Conservation (phyloP, 2,888 invertebrate genomes). For the Caenorhabditis sp. region DNA sequence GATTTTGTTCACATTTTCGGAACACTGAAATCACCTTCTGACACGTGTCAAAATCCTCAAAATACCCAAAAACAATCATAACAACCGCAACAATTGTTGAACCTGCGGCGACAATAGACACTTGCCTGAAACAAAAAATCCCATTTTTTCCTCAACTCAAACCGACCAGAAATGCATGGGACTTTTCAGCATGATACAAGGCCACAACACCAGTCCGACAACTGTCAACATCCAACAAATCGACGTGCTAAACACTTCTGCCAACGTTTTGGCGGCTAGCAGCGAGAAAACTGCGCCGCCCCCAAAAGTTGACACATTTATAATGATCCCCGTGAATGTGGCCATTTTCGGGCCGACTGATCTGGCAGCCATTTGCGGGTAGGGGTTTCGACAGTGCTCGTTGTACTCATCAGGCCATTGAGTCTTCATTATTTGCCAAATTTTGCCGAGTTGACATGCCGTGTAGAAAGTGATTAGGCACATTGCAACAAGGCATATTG, state of each 20-base stretch:
- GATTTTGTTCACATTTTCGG: no score
- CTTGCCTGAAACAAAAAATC: constrained; percentile 39
- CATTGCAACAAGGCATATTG: constrained; percentile 16
- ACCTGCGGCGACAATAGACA: constrained; percentile 42
- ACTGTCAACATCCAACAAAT: constrained; percentile 34
- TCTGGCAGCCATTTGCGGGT: constrained; percentile 43
- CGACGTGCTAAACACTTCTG: constrained; percentile 24
- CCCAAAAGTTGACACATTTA: constrained; percentile 34
- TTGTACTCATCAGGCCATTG: constrained; percentile 19
- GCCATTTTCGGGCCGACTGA: constrained; percentile 30
- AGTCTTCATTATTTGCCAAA: constrained; percentile 42
- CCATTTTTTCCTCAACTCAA: background rate
- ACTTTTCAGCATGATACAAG: constrained; percentile 43
- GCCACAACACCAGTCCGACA: constrained; percentile 43
- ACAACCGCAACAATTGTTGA: constrained; percentile 42
- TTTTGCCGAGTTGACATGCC: constrained; percentile 33
- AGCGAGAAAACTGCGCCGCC: constrained; percentile 41
- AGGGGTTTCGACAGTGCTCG: constrained; percentile 42
- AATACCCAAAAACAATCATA: constrained; percentile 38
- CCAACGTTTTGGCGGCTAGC: constrained; percentile 41
- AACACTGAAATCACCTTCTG: constrained; percentile 11
- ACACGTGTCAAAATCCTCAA: constrained; percentile 27
- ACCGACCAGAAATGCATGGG: constrained; percentile 47
- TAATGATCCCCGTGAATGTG: constrained; percentile 26
- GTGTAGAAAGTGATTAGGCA: constrained; percentile 41